Evolutionary conservation across 2,797 vertebrate species (phyloP).

Genomic region (Ctenopoma kingsleyae): DNA sequence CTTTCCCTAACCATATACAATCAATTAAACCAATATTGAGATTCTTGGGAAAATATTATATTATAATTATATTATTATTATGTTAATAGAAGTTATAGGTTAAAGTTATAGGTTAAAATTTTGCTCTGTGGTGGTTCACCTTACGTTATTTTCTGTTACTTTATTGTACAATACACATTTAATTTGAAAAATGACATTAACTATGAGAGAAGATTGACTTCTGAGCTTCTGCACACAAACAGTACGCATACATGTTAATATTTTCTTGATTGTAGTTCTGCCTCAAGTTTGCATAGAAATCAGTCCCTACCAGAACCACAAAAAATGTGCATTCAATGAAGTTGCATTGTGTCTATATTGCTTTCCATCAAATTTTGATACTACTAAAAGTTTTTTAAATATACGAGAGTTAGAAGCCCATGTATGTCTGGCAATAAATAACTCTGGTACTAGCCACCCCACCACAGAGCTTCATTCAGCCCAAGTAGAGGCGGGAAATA

Average conservation of each 20-base stretch:
- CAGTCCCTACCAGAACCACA: neutral
- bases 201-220: neutral
- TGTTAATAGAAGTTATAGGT: too few relatives aligned
- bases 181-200: too few relatives aligned
- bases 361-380: neutral
- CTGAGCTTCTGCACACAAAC: neutral
- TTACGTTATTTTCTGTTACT: too few relatives aligned
- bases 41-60: too few relatives aligned
- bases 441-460: slow-evolving; percentile 5
- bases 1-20: too few relatives aligned
- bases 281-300: neutral
- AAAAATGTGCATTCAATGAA: too few relatives aligned
- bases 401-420: neutral
- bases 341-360: neutral
- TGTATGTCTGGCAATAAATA: slow-evolving; percentile 17
- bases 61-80: too few relatives aligned
- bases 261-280: neutral
- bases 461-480: slow-evolving; percentile 49
- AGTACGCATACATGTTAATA: neutral
- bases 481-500: slow-evolving; percentile 67
- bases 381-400: neutral
- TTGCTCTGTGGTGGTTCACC: too few relatives aligned
- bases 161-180: too few relatives aligned
- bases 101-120: too few relatives aligned
- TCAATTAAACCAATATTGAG: too few relatives aligned